Percentiles rank a stretch among this genome's conserved stretches.
Evolutionary conservation across 1,140 invertebrate species (phyloP).

Genomic region (Caenorhabditis latens): DNA sequence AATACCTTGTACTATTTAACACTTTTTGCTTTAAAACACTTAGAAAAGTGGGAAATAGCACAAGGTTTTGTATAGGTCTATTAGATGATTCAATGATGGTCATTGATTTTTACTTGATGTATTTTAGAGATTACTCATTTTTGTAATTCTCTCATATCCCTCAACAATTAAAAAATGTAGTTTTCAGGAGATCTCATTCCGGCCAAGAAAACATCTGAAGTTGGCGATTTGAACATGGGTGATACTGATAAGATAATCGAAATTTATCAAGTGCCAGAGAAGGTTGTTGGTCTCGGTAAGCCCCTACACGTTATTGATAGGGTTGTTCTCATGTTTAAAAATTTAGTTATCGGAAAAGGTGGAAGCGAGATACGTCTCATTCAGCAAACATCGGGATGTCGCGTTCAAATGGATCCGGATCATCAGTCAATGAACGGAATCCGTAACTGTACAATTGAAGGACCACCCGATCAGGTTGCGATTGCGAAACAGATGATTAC

Average conservation of each 20-base stretch:
- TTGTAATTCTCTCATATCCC: too few relatives aligned
- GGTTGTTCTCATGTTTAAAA: background rate
- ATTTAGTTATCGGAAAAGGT: constrained; percentile 79
- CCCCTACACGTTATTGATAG: too few relatives aligned
- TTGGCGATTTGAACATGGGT: constrained; percentile 45
- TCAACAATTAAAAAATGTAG: too few relatives aligned
- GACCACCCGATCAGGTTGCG: constrained; percentile 54
- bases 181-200: constrained; percentile 42
- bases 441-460: constrained; percentile 85
- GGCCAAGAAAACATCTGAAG: constrained; percentile 24
- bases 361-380: constrained; percentile 95
- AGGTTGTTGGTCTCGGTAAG: constrained; percentile 33
- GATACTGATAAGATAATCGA: background rate
- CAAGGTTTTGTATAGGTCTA: too few relatives aligned
- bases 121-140: too few relatives aligned
- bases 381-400: constrained; percentile 94
- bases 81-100: too few relatives aligned
- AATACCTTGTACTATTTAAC: too few relatives aligned
- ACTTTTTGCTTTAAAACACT: too few relatives aligned
- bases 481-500: constrained; percentile 87
- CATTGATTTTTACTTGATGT: too few relatives aligned
- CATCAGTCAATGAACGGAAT: constrained; percentile 79
- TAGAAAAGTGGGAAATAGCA: too few relatives aligned
- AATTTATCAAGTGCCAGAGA: constrained; percentile 33
- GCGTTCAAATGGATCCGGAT: constrained; percentile 90